Percentiles rank a stretch among this genome's conserved stretches.
phyloP scores from a whole-genome alignment of 2,113 vertebrate species.

The Saccopteryx bilineata region DNA sequence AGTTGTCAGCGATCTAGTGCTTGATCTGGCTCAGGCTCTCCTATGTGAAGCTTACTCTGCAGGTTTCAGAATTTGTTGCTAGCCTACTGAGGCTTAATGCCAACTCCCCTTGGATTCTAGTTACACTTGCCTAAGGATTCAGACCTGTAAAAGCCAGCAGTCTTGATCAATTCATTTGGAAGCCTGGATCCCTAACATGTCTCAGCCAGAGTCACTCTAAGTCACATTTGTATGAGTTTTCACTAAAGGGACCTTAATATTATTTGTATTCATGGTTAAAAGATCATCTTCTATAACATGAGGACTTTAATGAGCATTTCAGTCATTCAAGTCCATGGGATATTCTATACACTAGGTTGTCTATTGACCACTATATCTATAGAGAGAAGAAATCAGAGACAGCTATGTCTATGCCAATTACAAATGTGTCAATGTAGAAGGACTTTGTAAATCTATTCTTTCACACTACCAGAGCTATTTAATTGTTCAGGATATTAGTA shows the following conservation, averaged over 20 bases:
- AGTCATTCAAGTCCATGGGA: not conserved
- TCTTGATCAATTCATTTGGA: not conserved
- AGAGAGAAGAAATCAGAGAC: not conserved
- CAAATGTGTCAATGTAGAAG: not conserved
- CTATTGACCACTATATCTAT: not conserved
- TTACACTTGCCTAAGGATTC: not conserved
- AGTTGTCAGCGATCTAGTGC: not conserved
- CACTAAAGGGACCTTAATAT: not conserved
- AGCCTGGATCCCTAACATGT: not conserved
- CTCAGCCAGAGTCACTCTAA: not conserved
- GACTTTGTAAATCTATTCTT: not conserved
- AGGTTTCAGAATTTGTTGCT: not conserved
- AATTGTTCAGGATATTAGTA: not conserved
- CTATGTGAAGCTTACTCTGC: not conserved
- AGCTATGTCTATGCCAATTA: not conserved
- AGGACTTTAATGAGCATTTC: not conserved
- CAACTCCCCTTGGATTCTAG: not conserved
- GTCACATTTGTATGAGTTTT: not conserved
- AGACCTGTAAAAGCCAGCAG: not conserved
- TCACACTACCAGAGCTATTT: not conserved
- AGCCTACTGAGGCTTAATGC: not conserved
- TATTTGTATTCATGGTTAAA: constrained; percentile 11
- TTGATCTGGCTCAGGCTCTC: not conserved
- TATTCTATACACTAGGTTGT: not conserved
- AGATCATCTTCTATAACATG: not conserved